Evolutionary conservation across 2,888 invertebrate species (phyloP).

Genomic region (Pollenia griseotomentosa): DNA sequence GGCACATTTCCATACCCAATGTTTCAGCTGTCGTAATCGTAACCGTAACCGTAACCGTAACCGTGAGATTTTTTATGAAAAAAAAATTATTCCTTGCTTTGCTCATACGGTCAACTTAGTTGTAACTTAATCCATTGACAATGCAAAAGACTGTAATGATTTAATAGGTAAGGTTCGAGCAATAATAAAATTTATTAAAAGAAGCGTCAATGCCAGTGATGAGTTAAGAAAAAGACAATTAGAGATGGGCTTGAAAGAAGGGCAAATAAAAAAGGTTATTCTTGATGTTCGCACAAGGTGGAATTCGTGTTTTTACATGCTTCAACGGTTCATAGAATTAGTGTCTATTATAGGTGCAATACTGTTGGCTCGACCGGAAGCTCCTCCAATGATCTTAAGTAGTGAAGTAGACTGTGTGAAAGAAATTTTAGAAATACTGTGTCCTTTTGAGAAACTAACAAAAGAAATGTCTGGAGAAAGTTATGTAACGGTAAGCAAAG

Average conservation of each 20-base stretch:
- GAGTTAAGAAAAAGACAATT: too few relatives aligned
- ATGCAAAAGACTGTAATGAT: slow-evolving; percentile 22
- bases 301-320: slow-evolving; percentile 1
- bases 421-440: slow-evolving; percentile 7
- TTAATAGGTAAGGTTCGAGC: slow-evolving; percentile 4
- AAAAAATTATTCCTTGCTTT: too few relatives aligned
- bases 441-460: slow-evolving; percentile 11
- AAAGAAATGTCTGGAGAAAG: slow-evolving; percentile 28
- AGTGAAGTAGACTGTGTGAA: neutral
- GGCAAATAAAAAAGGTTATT: neutral
- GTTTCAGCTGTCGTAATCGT: too few relatives aligned
- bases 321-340: neutral
- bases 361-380: too few relatives aligned
- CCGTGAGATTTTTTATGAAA: too few relatives aligned
- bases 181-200: slow-evolving; percentile 19
- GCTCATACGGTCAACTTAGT: too few relatives aligned
- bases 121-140: slow-evolving; percentile 22
- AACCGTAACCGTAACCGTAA: too few relatives aligned
- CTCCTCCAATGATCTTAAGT: too few relatives aligned
- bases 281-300: slow-evolving; percentile 20
- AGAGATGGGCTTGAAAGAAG: too few relatives aligned
- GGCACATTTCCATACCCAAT: neutral
- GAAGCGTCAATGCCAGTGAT: slow-evolving; percentile 21
- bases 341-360: too few relatives aligned
- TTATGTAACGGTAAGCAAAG: slow-evolving; percentile 32